Evolutionary conservation across 2,113 vertebrate genomes (phyloP).

Genomic region (Colinus virginianus): DNA sequence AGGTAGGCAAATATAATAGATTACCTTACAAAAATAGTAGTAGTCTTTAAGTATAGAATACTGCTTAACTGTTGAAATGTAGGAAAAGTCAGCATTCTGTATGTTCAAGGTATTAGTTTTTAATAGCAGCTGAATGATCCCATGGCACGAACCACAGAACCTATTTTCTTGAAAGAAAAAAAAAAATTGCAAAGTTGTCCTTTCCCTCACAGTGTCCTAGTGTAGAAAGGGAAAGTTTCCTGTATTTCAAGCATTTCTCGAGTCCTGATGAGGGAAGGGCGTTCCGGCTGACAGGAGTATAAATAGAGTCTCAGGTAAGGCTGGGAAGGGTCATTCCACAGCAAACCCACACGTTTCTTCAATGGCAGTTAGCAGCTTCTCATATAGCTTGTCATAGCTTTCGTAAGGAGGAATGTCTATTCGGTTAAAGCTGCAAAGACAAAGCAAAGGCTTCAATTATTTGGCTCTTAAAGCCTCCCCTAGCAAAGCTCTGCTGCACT

Average conservation of each 20-base stretch:
- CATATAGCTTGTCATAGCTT: conserved; percentile 96
- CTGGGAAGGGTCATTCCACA: conserved; percentile 88
- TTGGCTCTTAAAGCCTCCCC: background rate
- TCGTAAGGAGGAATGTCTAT: conserved; percentile 99
- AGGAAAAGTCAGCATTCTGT: conserved; percentile 86
- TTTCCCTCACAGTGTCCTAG: conserved; percentile 82
- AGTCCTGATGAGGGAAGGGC: conserved; percentile 76
- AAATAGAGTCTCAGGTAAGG: conserved; percentile 73
- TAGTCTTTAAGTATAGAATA: conserved; percentile 85
- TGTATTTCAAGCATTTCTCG: conserved; percentile 81
- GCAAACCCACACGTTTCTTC: conserved; percentile 99
- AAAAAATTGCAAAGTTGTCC: conserved; percentile 75
- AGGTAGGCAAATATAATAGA: conserved; percentile 80
- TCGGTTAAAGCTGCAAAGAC: conserved; percentile 91
- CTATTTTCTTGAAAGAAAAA: conserved; percentile 77
- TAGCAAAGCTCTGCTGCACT: background rate
- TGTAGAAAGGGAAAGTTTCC: conserved; percentile 72
- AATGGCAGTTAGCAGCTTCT: conserved; percentile 99
- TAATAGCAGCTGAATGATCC: conserved; percentile 89
- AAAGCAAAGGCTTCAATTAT: background rate
- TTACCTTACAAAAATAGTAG: conserved; percentile 88
- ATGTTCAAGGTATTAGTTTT: conserved; percentile 86
- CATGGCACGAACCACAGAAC: conserved; percentile 79
- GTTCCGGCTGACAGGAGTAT: conserved; percentile 71
- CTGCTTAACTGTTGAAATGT: conserved; percentile 84